A percentile compares a stretch with the other conserved stretches of the same genome.
These are phyloP conservation scores for Smutsia temminckii DNA, from an alignment of 2,797 vertebrate genomes.

Conservation along the genomic window DNA sequence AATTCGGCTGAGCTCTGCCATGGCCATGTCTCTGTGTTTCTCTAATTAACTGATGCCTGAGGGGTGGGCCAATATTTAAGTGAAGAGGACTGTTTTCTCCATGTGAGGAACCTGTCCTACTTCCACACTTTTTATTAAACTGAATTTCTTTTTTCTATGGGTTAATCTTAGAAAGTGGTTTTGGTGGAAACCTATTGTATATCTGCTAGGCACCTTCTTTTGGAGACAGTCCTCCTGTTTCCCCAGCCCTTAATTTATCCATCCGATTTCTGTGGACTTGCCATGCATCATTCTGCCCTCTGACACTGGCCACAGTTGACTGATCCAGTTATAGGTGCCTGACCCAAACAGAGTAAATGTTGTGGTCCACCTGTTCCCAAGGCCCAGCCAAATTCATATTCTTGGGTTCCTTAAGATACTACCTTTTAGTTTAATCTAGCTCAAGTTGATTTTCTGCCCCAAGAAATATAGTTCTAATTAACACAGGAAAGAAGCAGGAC, in stretches of 20 bases:
- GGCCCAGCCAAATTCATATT: neutral
- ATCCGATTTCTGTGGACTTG: neutral
- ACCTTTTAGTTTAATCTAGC: neutral
- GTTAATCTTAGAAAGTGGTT: neutral
- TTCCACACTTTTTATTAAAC: conserved; percentile 3
- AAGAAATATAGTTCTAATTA: neutral
- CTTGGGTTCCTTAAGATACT: neutral
- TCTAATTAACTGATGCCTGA: neutral
- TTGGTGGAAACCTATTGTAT: neutral
- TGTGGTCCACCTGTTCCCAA: neutral
- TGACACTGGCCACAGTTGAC: neutral
- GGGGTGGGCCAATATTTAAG: neutral
- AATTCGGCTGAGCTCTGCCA: neutral
- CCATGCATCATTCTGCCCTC: neutral
- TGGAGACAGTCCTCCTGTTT: neutral
- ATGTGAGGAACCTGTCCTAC: neutral
- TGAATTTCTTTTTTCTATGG: neutral
- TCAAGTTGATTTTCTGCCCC: neutral
- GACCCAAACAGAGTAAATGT: neutral
- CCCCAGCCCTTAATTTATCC: neutral
- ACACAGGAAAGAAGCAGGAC: neutral
- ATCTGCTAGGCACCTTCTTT: neutral
- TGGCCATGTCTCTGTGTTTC: neutral
- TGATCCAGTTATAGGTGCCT: neutral
- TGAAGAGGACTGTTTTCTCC: neutral